A percentile compares a stretch with the other conserved stretches of the same genome.
phyloP scores from a whole-genome alignment of 2,113 vertebrate genomes.

The Telmatochromis bifrenatus region DNA sequence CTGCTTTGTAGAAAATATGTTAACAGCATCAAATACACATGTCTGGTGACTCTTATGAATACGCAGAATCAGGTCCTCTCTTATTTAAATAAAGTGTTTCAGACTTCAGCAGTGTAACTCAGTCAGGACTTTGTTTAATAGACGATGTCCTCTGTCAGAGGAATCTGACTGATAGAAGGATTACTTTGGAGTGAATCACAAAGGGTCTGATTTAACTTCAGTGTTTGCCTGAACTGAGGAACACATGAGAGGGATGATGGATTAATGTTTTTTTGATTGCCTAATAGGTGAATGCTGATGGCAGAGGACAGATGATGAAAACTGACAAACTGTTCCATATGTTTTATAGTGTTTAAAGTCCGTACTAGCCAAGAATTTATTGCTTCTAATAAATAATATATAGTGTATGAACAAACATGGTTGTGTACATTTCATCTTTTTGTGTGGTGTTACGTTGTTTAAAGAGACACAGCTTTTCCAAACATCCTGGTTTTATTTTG shows the following conservation, averaged over 20 bases:
- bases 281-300: neutral
- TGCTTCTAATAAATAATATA: constrained; percentile 25
- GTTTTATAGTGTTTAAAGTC: neutral
- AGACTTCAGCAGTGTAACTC: neutral
- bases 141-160: neutral
- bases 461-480: neutral
- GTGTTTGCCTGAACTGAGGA: neutral
- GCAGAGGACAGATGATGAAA: neutral
- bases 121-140: neutral
- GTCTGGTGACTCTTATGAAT: neutral
- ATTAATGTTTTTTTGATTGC: neutral
- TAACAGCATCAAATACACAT: neutral
- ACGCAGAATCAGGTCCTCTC: neutral
- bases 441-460: neutral
- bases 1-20: neutral
- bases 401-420: neutral
- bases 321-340: neutral
- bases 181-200: neutral
- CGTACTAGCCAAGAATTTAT: neutral
- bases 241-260: neutral
- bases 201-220: neutral
- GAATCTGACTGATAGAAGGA: neutral
- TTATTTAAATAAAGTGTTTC: neutral
- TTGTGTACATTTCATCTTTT: neutral
- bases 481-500: neutral